phyloP scores from a whole-genome alignment of 2,797 vertebrate genomes.

The Crocodylus rhombifer region DNA sequence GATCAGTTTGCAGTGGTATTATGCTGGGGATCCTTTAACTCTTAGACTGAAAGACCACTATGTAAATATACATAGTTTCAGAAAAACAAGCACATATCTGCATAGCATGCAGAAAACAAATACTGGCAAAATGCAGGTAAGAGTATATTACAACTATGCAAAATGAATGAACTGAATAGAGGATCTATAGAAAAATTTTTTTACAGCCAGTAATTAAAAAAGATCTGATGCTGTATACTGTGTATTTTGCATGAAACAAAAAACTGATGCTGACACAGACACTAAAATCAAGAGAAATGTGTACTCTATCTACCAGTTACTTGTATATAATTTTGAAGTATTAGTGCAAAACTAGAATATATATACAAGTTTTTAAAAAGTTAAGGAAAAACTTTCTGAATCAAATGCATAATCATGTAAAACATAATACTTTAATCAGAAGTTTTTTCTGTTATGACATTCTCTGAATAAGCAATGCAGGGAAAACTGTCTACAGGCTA shows the following conservation, averaged over 20 bases:
- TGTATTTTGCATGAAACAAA: neutral
- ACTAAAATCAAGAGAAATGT: neutral
- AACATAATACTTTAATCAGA: neutral
- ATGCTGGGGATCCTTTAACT: slow-evolving; percentile 54
- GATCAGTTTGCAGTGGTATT: slow-evolving; percentile 52
- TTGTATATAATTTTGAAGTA: neutral
- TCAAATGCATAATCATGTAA: neutral
- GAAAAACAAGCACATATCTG: slow-evolving; percentile 31
- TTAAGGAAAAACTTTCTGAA: neutral
- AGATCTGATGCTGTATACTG: neutral
- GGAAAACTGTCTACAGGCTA: neutral
- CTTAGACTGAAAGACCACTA: neutral
- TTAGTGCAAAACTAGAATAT: neutral
- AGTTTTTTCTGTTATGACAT: neutral
- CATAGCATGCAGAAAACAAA: neutral
- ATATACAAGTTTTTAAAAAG: neutral
- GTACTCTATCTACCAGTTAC: neutral
- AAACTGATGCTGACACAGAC: neutral
- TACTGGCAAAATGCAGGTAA: neutral
- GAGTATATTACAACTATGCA: neutral
- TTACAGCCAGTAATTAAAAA: neutral
- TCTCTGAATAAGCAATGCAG: neutral
- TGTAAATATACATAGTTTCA: slow-evolving; percentile 33
- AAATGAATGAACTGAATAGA: neutral
- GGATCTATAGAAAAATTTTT: neutral